Percentiles rank a stretch among this genome's conserved stretches.
Evolutionary conservation across 2,888 invertebrate species (phyloP).

Genomic region (Phrixothrix hirtus): DNA sequence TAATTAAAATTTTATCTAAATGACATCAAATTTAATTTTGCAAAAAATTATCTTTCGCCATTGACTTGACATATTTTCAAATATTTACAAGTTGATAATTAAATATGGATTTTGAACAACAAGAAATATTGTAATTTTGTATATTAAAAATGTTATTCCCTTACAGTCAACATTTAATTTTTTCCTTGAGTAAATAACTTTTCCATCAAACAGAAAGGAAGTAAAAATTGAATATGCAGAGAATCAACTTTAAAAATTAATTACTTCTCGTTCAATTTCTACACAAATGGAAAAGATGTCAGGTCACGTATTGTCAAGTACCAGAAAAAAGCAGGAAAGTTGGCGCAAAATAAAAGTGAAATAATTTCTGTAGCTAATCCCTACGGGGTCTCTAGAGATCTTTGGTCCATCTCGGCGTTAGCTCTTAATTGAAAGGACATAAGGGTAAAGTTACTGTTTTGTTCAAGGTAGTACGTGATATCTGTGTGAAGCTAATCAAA

Average conservation of each 20-base stretch:
- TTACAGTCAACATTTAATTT: slow-evolving; percentile 1
- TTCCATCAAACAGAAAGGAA: slow-evolving; percentile 16
- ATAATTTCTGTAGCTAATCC: slow-evolving; percentile 28
- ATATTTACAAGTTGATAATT: no score
- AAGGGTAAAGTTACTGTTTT: slow-evolving; percentile 32
- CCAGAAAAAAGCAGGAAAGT: slow-evolving; percentile 17
- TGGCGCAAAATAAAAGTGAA: slow-evolving; percentile 29
- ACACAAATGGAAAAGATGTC: slow-evolving; percentile 9
- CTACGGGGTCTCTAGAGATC: slow-evolving; percentile 19
- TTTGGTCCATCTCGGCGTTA: slow-evolving; percentile 16
- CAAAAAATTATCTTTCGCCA: not conserved
- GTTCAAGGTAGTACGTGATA: slow-evolving; percentile 31
- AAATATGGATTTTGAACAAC: no score
- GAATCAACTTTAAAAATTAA: slow-evolving; percentile 25
- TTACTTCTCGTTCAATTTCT: slow-evolving; percentile 19
- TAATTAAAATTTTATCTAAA: not conserved
- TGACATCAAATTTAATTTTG: not conserved
- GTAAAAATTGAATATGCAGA: slow-evolving; percentile 19
- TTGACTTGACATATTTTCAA: no score
- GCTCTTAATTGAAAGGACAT: slow-evolving; percentile 33
- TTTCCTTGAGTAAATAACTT: slow-evolving; percentile 15
- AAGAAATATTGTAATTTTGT: no score
- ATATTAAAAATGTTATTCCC: not conserved
- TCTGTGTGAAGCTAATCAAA: slow-evolving; percentile 32
- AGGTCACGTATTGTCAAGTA: slow-evolving; percentile 26